Conservation (phyloP, 2,797 vertebrate genomes). For the Lithobates sylvaticus region DNA sequence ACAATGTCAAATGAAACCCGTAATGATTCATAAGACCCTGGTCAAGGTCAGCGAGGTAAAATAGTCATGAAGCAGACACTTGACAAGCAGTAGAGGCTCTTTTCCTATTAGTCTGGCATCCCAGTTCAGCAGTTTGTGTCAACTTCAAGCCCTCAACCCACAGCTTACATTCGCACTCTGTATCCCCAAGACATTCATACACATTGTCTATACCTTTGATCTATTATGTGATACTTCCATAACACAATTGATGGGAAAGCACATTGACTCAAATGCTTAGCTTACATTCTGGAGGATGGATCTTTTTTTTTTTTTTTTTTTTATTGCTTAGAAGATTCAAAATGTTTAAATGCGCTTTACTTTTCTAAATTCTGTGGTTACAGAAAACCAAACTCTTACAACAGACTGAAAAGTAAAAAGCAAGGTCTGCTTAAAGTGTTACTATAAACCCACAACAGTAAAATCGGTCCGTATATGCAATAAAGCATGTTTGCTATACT, state of each 20-base stretch:
- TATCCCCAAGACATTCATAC: background rate
- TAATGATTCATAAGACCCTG: conserved; percentile 45
- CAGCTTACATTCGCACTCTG: background rate
- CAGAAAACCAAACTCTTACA: no score
- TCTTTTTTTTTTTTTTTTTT: no score
- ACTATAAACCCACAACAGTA: no score
- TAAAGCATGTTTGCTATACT: no score
- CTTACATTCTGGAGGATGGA: no score
- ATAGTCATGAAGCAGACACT: conserved; percentile 24
- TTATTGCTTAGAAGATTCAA: no score
- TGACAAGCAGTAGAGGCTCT: conserved; percentile 1
- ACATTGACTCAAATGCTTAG: no score
- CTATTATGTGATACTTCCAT: background rate
- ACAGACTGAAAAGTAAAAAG: no score
- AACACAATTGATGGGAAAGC: background rate
- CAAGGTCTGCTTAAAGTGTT: no score
- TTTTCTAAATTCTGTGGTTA: no score
- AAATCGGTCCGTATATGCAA: no score
- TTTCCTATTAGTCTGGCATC: conserved; percentile 24
- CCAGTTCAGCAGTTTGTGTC: background rate
- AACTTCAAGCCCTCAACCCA: background rate
- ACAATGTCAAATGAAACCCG: conserved; percentile 22
- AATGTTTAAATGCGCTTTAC: no score
- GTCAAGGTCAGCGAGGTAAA: conserved; percentile 39
- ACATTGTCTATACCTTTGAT: background rate